Base-by-base conservation (phyloP, 2,797 vertebrate genomes). In the Amazona finschi region DNA sequence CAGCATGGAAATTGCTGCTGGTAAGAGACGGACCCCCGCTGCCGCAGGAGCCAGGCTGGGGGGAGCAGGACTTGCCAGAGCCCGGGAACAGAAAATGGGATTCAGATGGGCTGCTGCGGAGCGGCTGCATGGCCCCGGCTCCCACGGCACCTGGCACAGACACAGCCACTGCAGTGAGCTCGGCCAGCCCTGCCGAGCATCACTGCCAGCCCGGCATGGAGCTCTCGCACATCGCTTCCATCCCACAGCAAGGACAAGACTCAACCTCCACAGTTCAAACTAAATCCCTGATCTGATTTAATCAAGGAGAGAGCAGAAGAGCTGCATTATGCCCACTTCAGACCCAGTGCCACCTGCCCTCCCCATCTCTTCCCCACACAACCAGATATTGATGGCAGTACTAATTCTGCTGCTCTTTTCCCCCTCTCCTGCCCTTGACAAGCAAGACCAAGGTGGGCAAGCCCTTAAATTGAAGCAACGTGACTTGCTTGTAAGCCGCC, bases 191-290 rank as follows among this genome's bases (percentile, higher is more conserved):
- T 20, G 47, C 61, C 2, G 6, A 85, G 74, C 87, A 58, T 22
- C 17, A 0, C 22, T 52, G n/a, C 43, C 8, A 0, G 41, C 27
- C 22, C 10, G 0, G 5, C 30, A 6, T 20, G 0, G 64, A 52
- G 50, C 60, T 66, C 57, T 62, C 6, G 50, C 8, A 8, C 61
- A 47, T 66, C 24, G 4, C 25, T 50, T 2, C 20, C 0, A 0
- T 17, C 25, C 25, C 7, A 1, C 87, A 18, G 11, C 81, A 74
- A 64, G 53, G 38, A 25, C 43, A 75, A 66, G 39, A 5, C 15
- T 84, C 81, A 43, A 5, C 27, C 69, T 62, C 65, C 25, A 12
- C 36, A 46, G 24, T 6, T 46, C 20, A 16, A 47, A n/a, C 15
- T 31, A 16, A 6, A 62, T 38, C 24, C 57, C 8, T 1, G 1